Conservation (phyloP, 2,113 vertebrate species). For the Perccottus glenii region DNA sequence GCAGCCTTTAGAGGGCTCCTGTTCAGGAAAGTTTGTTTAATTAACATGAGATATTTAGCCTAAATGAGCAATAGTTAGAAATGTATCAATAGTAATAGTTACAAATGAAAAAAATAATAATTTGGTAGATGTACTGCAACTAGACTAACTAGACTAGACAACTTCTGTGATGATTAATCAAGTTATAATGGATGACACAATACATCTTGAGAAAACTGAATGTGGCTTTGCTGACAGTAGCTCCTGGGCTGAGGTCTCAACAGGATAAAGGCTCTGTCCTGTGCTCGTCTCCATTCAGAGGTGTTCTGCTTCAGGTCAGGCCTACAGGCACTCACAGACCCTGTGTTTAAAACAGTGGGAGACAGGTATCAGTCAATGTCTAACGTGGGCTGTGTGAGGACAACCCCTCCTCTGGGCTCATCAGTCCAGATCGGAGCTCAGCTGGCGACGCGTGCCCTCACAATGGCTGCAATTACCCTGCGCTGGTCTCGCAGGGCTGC, state of each 20-base stretch:
- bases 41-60: too few relatives aligned
- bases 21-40: too few relatives aligned
- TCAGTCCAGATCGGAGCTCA: conserved; percentile 60
- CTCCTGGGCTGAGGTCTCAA: conserved; percentile 6
- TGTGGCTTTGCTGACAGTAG: background rate
- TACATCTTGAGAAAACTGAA: background rate
- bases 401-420: conserved; percentile 32
- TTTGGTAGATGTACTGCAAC: too few relatives aligned
- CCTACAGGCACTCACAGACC: background rate
- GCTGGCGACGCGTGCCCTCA: conserved; percentile 58
- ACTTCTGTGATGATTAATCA: too few relatives aligned
- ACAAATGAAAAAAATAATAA: too few relatives aligned
- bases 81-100: too few relatives aligned
- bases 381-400: conserved; percentile 26
- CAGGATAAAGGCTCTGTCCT: background rate
- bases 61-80: too few relatives aligned
- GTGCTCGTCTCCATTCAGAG: conserved; percentile 6
- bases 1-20: too few relatives aligned
- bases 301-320: conserved; percentile 5
- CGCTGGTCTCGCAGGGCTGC: conserved; percentile 16
- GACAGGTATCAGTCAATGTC: conserved; percentile 45
- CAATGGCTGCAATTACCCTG: conserved; percentile 74
- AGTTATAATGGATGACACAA: too few relatives aligned
- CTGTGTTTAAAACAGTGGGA: background rate
- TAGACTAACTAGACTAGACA: too few relatives aligned